Evolutionary conservation across 2,797 vertebrate genomes (phyloP), one percentile per base, ranked within the genome.

Genomic region (Spinibarbus caldwelli): DNA sequence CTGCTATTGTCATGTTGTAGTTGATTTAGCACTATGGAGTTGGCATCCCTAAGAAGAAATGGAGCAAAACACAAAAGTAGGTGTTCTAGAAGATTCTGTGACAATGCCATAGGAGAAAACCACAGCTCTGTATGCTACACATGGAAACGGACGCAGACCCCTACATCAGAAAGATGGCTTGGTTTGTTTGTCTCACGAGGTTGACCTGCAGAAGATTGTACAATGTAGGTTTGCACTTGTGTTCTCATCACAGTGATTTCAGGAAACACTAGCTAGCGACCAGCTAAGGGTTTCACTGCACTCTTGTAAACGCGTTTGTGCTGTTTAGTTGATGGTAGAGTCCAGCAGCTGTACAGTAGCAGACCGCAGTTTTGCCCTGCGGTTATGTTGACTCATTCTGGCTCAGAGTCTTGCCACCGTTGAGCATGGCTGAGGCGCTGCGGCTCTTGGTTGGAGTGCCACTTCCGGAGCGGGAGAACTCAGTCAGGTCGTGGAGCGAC

Each of bases 381-480:
- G 54, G 93, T 92, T 95, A 96, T 88, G 94, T 95, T 59, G 95
- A 93, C 92, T 94, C 94, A 23, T 95, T 91, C 90, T 94, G 95
- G 91, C 93, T 95, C 29, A 93, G 89, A 6, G 93, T 91, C 91
- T 95, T 95, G 83, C 94, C 93, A 76, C 93, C 95, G 75, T 95
- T 94, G 5, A 95, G 92, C 57, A 96, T 85, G 54, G 94, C 94
- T 8, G 94, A 95, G 41, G 94, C 93, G 45, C 94, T 95, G 89
- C 95, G 94, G 88, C 95, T 95, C 92, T 95, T 95, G 62, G 94
- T 95, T 2, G 94, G 95, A 3, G 93, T 94, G 80, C 93, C 94
- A 57, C 94, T 95, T 91, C 94, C 93, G 23, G 94, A 95, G 75
- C 95, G 93, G 0, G 95, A 95, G 86, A 95, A 93, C 90, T 95